phyloP scores from a whole-genome alignment of 2,888 invertebrate genomes.

The Zygothrica quintamaculata region DNA sequence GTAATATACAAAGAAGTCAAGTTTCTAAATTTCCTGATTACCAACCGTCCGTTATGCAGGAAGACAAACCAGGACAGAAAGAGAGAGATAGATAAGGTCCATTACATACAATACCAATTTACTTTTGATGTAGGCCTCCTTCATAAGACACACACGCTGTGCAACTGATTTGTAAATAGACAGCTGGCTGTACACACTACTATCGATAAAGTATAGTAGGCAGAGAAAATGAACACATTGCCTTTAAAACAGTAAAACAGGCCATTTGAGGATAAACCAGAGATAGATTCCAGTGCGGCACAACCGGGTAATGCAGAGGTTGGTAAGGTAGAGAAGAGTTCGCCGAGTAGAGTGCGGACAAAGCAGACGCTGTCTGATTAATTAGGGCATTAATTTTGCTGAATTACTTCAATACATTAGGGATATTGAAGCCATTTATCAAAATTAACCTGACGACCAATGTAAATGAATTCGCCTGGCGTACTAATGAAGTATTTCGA shows the following conservation, averaged over 20 bases:
- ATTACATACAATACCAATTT: background rate
- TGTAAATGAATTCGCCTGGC: slow-evolving; percentile 70
- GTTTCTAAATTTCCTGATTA: slow-evolving; percentile 3
- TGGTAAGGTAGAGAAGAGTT: background rate
- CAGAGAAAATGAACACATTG: slow-evolving; percentile 31
- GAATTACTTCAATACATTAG: slow-evolving; percentile 84
- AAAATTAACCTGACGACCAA: slow-evolving; percentile 82
- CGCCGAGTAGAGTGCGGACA: slow-evolving; percentile 18
- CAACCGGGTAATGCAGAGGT: background rate
- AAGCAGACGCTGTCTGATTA: slow-evolving; percentile 76
- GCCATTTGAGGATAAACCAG: background rate
- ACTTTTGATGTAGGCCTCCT: background rate
- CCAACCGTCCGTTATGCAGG: slow-evolving; percentile 14
- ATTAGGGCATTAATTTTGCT: slow-evolving; percentile 83
- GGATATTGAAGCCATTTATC: slow-evolving; percentile 83
- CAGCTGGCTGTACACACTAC: slow-evolving; percentile 52
- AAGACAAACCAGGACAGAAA: background rate
- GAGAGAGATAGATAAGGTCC: background rate
- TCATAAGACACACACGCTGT: slow-evolving; percentile 31
- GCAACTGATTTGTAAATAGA: slow-evolving; percentile 61
- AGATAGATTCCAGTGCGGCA: background rate
- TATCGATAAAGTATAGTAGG: slow-evolving; percentile 1
- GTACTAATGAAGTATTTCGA: slow-evolving; percentile 51
- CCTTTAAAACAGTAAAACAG: slow-evolving; percentile 28
- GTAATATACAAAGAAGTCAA: background rate